phyloP scores from a whole-genome alignment of 92 coral and sea anemone genomes.

The Phymanthus crucifer region DNA sequence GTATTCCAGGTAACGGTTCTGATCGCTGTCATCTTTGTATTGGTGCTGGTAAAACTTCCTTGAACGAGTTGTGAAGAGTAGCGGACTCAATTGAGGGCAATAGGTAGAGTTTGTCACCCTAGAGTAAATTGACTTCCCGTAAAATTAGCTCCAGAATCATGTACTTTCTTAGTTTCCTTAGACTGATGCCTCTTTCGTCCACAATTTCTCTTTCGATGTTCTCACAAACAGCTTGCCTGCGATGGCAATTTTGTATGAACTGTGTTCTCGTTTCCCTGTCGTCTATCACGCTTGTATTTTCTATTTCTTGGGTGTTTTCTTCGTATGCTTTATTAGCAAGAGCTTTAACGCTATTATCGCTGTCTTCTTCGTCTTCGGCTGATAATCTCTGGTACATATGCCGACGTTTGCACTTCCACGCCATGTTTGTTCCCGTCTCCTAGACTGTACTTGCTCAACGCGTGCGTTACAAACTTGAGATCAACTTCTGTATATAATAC shows the following conservation, averaged over 20 bases:
- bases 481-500: neutral
- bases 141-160: constrained; percentile 45
- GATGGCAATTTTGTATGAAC: constrained; percentile 32
- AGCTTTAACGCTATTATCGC: neutral
- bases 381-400: constrained; percentile 16
- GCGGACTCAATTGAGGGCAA: neutral
- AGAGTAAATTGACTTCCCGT: constrained; percentile 53
- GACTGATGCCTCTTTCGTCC: constrained; percentile 54
- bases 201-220: constrained; percentile 56
- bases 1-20: neutral
- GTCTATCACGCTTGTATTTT: neutral
- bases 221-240: constrained; percentile 67
- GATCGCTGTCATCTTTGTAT: neutral
- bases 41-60: neutral
- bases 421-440: neutral
- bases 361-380: neutral
- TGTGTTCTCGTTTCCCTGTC: constrained; percentile 18
- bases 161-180: constrained; percentile 54
- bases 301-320: constrained; percentile 5
- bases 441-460: neutral
- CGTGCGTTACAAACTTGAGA: neutral
- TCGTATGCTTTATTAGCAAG: constrained; percentile 15
- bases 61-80: neutral
- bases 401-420: constrained; percentile 30
- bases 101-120: neutral